Conservation (phyloP, 1,140 invertebrate genomes). For the Samia ricini region DNA sequence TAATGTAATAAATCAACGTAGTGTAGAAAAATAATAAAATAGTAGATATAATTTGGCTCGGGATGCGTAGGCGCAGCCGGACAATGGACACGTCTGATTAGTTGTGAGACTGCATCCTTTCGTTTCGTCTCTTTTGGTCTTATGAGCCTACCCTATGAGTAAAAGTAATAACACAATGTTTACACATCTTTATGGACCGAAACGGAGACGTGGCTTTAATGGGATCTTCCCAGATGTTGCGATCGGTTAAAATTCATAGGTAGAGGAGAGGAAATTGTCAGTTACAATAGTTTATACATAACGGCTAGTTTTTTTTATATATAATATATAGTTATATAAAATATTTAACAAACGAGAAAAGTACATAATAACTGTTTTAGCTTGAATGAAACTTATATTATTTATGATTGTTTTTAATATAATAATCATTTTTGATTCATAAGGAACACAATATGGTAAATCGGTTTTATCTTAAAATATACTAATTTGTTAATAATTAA, state of each 20-base stretch:
- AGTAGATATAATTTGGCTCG: constrained; percentile 32
- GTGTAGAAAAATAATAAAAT: constrained; percentile 5
- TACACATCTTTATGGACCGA: constrained; percentile 59
- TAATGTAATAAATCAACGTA: background rate
- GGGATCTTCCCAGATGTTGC: constrained; percentile 61
- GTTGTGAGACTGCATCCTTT: constrained; percentile 58
- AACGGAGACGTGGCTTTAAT: constrained; percentile 58
- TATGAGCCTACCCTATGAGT: constrained; percentile 8
- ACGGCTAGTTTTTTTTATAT: constrained; percentile 56
- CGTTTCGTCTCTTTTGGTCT: constrained; percentile 46
- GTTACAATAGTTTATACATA: constrained; percentile 49
- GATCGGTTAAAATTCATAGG: constrained; percentile 61
- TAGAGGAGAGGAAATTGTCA: constrained; percentile 55
- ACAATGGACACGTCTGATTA: constrained; percentile 72
- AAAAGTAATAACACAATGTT: constrained; percentile 52
- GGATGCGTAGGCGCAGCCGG: constrained; percentile 59
- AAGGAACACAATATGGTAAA: too few species aligned
- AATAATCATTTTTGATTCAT: too few species aligned
- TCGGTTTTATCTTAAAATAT: too few species aligned
- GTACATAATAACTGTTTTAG: too few species aligned
- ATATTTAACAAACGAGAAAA: too few species aligned
- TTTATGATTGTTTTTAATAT: too few species aligned
- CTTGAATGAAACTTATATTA: too few species aligned
- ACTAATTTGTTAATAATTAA: too few species aligned
- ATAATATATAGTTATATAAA: too few species aligned